A percentile compares a stretch with the other conserved stretches of the same genome.
Evolutionary conservation across 2,113 vertebrate genomes (phyloP).

Genomic region (Archocentrus centrarchus): DNA sequence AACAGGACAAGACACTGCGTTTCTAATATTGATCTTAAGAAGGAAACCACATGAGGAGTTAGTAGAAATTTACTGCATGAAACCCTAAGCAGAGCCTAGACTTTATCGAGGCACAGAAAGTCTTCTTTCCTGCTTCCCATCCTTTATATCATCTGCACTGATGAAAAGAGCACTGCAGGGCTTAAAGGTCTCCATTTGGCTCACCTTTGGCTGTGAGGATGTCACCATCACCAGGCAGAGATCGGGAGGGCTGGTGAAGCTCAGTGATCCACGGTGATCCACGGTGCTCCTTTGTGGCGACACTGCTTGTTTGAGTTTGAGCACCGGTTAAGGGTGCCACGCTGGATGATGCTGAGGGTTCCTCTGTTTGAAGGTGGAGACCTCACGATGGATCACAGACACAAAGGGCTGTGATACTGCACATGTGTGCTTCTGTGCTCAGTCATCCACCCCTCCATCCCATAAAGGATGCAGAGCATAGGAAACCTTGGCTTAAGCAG

Average conservation of each 20-base stretch:
- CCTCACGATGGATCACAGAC: neutral
- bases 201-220: neutral
- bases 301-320: neutral
- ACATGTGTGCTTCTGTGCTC: no score
- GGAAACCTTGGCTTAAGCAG: rapidly evolving
- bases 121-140: no score
- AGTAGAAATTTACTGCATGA: no score
- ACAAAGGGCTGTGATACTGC: neutral
- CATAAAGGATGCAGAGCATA: neutral
- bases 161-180: no score
- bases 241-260: neutral
- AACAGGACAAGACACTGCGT: no score
- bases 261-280: neutral
- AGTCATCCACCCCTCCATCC: neutral
- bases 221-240: neutral
- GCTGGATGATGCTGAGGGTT: rapidly evolving
- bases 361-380: neutral
- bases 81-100: no score
- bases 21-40: no score
- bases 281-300: neutral
- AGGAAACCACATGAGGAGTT: no score
- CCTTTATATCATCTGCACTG: no score
- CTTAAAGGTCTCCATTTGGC: neutral
- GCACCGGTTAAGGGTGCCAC: neutral
- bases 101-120: no score